A percentile compares a stretch with the other conserved stretches of the same genome.
Conservation (phyloP, 1,140 invertebrate genomes). For the Drosophila willistoni region DNA sequence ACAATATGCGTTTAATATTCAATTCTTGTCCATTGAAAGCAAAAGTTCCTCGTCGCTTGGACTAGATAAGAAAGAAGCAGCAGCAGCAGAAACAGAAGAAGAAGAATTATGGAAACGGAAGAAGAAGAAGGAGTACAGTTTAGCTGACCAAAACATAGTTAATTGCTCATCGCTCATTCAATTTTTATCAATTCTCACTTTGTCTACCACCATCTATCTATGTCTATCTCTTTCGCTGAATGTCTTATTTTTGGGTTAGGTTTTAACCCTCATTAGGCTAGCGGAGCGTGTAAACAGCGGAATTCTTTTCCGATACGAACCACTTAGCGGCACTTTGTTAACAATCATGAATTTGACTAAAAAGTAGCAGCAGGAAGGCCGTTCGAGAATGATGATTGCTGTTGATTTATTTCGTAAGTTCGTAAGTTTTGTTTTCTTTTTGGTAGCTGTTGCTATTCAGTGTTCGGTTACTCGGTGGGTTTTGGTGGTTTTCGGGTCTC, state of each 20-base stretch:
- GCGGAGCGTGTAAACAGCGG: constrained; percentile 78
- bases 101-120: neutral
- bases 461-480: constrained; percentile 2
- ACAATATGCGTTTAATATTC: constrained; percentile 78
- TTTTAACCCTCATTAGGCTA: constrained; percentile 57
- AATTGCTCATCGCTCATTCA: constrained; percentile 21
- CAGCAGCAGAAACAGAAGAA: neutral
- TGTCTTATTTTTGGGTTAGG: neutral
- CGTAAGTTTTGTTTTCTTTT: constrained; percentile 31
- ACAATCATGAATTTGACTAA: constrained; percentile 47
- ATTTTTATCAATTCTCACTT: constrained; percentile 29
- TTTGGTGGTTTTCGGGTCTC: neutral
- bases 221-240: neutral
- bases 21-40: constrained; percentile 54
- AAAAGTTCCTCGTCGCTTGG: constrained; percentile 5
- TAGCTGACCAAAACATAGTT: neutral
- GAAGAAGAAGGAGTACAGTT: neutral
- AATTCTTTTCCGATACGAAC: constrained; percentile 66
- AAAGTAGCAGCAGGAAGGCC: constrained; percentile 17
- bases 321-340: constrained; percentile 79
- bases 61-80: constrained; percentile 3
- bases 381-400: constrained; percentile 30
- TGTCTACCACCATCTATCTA: neutral
- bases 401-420: constrained; percentile 12
- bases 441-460: constrained; percentile 44